phyloP scores from a whole-genome alignment of 2,888 invertebrate species.

The Pachycephus smyrnensis region DNA sequence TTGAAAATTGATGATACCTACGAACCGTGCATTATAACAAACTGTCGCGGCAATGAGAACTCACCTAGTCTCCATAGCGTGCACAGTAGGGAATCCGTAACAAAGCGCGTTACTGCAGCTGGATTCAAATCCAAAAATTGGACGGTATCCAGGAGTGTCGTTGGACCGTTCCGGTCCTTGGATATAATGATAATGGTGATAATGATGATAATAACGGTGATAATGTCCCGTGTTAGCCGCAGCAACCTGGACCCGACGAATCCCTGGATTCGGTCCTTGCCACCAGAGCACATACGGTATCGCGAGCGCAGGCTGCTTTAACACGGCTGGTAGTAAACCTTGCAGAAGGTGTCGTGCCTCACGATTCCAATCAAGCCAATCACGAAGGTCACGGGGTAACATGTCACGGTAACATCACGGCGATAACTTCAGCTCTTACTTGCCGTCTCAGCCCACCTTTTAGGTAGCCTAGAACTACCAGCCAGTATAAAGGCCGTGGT shows the following conservation, averaged over 20 bases:
- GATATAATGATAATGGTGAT: constrained; percentile 9
- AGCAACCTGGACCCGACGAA: constrained; percentile 37
- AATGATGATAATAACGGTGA: constrained; percentile 22
- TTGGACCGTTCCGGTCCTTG: constrained; percentile 8
- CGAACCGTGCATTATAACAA: not conserved
- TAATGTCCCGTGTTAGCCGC: constrained; percentile 17
- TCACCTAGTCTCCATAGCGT: constrained; percentile 22
- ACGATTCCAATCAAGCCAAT: constrained; percentile 50
- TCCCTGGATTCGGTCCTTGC: constrained; percentile 24
- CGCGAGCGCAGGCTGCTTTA: constrained; percentile 46
- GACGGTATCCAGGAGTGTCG: not conserved
- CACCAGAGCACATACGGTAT: constrained; percentile 60
- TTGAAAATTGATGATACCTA: not conserved
- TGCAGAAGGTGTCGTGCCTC: constrained; percentile 27
- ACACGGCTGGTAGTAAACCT: constrained; percentile 42
- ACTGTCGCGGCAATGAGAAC: not conserved
- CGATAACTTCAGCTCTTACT: not conserved
- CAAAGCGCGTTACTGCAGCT: not conserved
- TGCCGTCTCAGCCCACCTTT: not conserved
- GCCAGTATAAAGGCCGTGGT: constrained; percentile 11
- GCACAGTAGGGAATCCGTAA: constrained; percentile 14
- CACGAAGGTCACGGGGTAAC: constrained; percentile 57
- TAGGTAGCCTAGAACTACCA: not conserved
- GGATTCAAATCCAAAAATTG: constrained; percentile 13
- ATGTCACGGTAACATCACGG: constrained; percentile 61